phyloP scores from a whole-genome alignment of 2,797 vertebrate species.

The Steatocranus sp. region DNA sequence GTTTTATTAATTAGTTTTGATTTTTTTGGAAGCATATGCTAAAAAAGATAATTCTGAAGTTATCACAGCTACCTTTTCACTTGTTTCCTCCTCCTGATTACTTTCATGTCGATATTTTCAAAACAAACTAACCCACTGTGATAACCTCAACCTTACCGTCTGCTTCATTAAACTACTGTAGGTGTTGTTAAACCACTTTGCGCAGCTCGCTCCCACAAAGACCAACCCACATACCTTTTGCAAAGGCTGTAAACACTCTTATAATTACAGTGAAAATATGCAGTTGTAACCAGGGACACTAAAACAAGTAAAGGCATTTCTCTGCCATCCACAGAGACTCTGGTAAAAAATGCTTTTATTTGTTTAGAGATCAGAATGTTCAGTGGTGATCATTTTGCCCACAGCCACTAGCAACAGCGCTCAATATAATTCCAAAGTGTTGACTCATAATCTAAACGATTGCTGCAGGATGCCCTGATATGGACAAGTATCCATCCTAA shows the following conservation, averaged over 20 bases:
- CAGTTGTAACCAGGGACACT: not conserved
- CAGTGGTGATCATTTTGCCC: not conserved
- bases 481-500: not conserved
- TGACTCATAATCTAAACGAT: constrained; percentile 31
- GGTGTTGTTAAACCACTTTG: not conserved
- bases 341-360: not conserved
- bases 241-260: not conserved
- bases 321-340: not conserved
- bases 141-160: not conserved
- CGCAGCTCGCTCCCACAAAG: not conserved
- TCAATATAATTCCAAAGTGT: not conserved
- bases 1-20: not conserved
- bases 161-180: not conserved
- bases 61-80: not conserved
- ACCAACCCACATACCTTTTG: not conserved
- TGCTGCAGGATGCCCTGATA: constrained; percentile 9
- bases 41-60: rapidly evolving
- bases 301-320: not conserved
- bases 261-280: not conserved
- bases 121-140: not conserved
- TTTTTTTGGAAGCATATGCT: not conserved
- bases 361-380: not conserved
- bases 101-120: not conserved
- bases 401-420: not conserved
- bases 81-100: not conserved